Base-by-base conservation (phyloP, 2,113 vertebrate species). In the Tachysurus fulvidraco region DNA sequence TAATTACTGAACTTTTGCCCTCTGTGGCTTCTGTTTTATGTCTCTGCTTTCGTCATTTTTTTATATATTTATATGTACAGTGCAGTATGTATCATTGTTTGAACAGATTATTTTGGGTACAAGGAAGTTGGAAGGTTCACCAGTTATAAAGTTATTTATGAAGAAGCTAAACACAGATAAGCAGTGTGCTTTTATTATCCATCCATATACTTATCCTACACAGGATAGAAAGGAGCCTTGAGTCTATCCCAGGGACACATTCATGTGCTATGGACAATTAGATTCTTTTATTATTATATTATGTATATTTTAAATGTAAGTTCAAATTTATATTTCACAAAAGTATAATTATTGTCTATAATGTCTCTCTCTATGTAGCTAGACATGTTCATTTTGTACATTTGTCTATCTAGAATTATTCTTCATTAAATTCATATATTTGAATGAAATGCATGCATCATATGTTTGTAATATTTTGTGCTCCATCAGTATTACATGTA, bases 81-180 rank as follows among this genome's bases (percentile, higher is more conserved):
- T n/a, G n/a, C n/a, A n/a, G 36, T 36, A 36, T 23, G 4, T 73
- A 4, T 50, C 46, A 50, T 50, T 50, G 83, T 85, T 77, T 83
- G 36, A 86, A 86, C 65, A 76, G 60, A 23, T 81, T 64, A 13
- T 5, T 65, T 89, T 86, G 80, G 54, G 9, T 69, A 57, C 52
- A 14, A 11, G 79, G 28, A 41, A 41, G 78, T 28, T 80, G 62
- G 3, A 60, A 60, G 21, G 59, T 60, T 6, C 21, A 60, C 7
- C 8, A n/a, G 81, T 57, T 23, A 83, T 83, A 71, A 55, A 83
- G 76, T 44, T 17, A 1, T 36, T 69, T 69, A 2, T 54, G 25
- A 50, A 74, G 36, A 74, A 25, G 62, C 12, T 25, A 64, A 64
- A 60, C 5, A 60, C 19, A 73, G 28, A 16, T 36, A 30, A 74